A percentile compares a stretch with the other conserved stretches of the same genome.
Evolutionary conservation across 2,797 vertebrate species (phyloP).

Genomic region (Lates japonicus): DNA sequence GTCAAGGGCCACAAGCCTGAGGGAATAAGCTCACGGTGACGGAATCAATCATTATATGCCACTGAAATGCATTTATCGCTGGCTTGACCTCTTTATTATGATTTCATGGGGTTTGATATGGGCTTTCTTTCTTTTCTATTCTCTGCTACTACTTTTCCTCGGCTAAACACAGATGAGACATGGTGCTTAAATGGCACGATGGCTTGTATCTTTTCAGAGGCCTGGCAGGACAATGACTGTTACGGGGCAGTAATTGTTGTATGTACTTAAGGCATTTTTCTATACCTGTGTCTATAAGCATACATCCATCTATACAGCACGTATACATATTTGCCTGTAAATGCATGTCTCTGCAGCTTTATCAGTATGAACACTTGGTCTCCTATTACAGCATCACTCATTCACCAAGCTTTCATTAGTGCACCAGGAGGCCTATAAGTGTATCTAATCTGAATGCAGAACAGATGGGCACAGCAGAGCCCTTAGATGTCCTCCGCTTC

Average conservation of each 20-base stretch:
- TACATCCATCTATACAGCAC: background rate
- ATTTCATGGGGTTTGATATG: slow-evolving; percentile 78
- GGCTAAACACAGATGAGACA: slow-evolving; percentile 51
- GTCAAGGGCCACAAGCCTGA: slow-evolving; percentile 81
- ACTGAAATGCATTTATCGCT: slow-evolving; percentile 80
- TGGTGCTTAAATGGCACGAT: slow-evolving; percentile 2
- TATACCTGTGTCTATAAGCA: background rate
- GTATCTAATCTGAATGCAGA: slow-evolving; percentile 65
- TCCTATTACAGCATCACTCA: slow-evolving; percentile 32
- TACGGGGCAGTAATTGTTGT: slow-evolving; percentile 11
- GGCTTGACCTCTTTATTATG: slow-evolving; percentile 77
- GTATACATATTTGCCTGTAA: background rate
- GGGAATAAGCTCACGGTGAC: slow-evolving; percentile 76
- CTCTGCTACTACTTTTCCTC: slow-evolving; percentile 40
- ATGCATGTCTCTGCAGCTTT: slow-evolving; percentile 15
- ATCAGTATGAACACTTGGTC: slow-evolving; percentile 21
- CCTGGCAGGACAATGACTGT: background rate
- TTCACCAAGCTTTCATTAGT: slow-evolving; percentile 51
- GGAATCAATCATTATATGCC: slow-evolving; percentile 84
- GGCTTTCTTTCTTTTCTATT: slow-evolving; percentile 66
- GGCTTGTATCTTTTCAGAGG: slow-evolving; percentile 30
- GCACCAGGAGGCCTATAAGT: slow-evolving; percentile 55
- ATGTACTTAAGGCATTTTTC: background rate
- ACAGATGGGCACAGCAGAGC: slow-evolving; percentile 82
- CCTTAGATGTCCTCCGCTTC: slow-evolving; percentile 69